Base-by-base conservation (phyloP, 2,113 vertebrate genomes). In the Coptodon rendalli region DNA sequence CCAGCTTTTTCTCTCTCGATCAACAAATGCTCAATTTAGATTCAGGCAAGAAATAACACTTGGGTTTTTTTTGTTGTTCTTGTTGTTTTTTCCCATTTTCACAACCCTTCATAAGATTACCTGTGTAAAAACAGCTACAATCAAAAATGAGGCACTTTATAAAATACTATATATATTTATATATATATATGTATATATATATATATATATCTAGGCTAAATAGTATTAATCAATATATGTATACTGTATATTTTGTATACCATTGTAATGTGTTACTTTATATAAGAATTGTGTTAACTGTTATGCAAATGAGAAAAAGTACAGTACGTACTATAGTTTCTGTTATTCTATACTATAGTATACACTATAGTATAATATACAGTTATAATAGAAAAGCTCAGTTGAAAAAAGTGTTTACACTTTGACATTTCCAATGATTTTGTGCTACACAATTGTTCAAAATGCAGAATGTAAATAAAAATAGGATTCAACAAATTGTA, bases 61-160 rank as follows among this genome's bases (percentile, higher is more conserved):
- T 71, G 22, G 22, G 2, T 84, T 89, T 43, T 48, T 48, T 73
- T 87, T 16, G 24, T 31, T 17, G 57, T 61, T 61, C 14, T 61
- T 61, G 57, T 87, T 82, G 73, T 31, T 36, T 76, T 40, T 27
- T 7, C 14, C 56, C 86, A 63, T 86, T 89, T 90, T 94, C 80
- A 95, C 89, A 87, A 93, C 95, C 92, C 92, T 94, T 92, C 94
- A 93, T 86, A 80, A 94, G 93, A 96, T 95, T 90, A 94, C 85
- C 94, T 95, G 95, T 96, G 95, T 96, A 96, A 96, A 96, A 96
- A 96, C 96, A 95, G 96, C 96, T 97, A 97, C 96, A 97, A 97
- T 97, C 96, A 95, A 96, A 97, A 96, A 97, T 95, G 93, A 97
- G 96, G 96, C 96, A 97, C 96, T 97, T 97, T 96, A 96, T 95